Evolutionary conservation across 2,888 invertebrate genomes (phyloP).

Genomic region (Acheta domesticus): DNA sequence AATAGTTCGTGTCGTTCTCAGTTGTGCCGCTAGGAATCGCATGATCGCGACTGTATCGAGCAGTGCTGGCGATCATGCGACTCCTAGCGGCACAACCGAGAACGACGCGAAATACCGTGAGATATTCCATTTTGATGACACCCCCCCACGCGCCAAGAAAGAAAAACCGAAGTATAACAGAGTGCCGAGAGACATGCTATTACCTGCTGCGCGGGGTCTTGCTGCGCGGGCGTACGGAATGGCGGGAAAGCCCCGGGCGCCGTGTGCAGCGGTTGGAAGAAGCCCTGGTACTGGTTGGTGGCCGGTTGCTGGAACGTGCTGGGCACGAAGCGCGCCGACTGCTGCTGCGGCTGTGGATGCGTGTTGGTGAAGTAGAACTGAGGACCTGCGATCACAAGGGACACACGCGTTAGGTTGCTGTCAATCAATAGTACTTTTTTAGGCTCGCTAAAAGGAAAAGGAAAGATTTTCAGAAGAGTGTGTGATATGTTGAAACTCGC

Average conservation of each 20-base stretch:
- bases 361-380: constrained; percentile 45
- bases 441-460: neutral
- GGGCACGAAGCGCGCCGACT: constrained; percentile 44
- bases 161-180: no score
- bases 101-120: no score
- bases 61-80: no score
- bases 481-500: no score
- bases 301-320: constrained; percentile 42
- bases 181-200: constrained; percentile 42
- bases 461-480: neutral
- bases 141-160: no score
- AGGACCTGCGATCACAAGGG: constrained; percentile 45
- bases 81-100: no score
- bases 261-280: constrained; percentile 40
- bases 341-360: constrained; percentile 41
- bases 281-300: constrained; percentile 41
- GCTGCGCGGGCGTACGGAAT: constrained; percentile 35
- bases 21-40: no score
- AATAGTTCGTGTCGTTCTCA: no score
- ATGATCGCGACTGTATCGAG: no score
- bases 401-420: neutral
- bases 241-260: constrained; percentile 25
- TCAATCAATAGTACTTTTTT: neutral
- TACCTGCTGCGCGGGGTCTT: constrained; percentile 45
- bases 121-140: no score